Conservation (phyloP, 2,797 vertebrate genomes). For the Onychomys arenicola region DNA sequence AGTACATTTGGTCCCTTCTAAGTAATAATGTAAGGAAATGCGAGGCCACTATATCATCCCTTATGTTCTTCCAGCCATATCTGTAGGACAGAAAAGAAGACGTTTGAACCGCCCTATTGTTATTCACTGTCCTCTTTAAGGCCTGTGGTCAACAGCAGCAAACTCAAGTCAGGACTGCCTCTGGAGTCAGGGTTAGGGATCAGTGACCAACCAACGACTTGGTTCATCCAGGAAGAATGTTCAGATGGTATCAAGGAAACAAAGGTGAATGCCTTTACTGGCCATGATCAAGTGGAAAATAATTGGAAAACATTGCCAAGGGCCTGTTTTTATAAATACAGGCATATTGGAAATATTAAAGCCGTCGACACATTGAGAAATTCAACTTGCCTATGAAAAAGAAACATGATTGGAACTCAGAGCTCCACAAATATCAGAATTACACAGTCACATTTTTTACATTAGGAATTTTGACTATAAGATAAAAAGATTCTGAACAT, state of each 20-base stretch:
- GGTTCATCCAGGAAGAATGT: background rate
- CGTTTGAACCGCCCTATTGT: background rate
- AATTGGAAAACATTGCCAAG: background rate
- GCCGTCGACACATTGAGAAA: background rate
- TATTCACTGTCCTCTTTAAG: background rate
- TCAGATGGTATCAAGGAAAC: background rate
- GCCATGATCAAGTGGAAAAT: background rate
- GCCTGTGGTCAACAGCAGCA: background rate
- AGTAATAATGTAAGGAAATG: conserved; percentile 32
- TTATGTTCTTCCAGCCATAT: background rate
- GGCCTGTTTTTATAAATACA: background rate
- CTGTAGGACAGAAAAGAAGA: background rate
- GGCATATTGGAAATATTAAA: background rate
- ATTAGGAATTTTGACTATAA: background rate
- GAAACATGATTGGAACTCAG: background rate
- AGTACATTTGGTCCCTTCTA: conserved; percentile 29
- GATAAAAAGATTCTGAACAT: background rate
- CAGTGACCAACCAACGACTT: background rate
- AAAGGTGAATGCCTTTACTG: background rate
- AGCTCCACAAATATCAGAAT: background rate
- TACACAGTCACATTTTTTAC: background rate
- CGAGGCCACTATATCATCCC: background rate
- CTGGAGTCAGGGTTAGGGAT: background rate
- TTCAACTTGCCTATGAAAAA: background rate
- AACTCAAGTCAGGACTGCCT: background rate